Base-by-base conservation (phyloP, 30 jellyfish, hydroid and myxozoan species). In the Aurelia sp. region DNA sequence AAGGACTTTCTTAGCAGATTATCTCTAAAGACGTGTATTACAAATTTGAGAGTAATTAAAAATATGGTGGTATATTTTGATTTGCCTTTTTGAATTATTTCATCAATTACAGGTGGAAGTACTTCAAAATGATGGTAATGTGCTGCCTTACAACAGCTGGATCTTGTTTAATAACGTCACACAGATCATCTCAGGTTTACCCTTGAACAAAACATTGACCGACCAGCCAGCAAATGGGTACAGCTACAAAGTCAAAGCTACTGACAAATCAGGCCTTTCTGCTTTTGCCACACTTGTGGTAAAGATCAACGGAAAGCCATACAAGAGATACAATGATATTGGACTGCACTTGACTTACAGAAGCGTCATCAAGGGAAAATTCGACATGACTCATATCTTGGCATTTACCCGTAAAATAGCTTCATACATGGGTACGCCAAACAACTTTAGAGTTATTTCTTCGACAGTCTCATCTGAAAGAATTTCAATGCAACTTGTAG, bases 101-200 rank as follows among this genome's bases (percentile, higher is more conserved):
- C 9, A 44, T 44, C 2, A 13, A 59, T 59, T 59, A 13, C 33
- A n/a, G 33, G 31, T 90, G 15, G 88, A 81, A 48, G 70, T 90
- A 5, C 52, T 90, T 35, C 41, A 40, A 58, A 44, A 35, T 9
- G 91, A 82, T 62, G 89, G 85, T 19, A 40, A 78, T 3, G 63
- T 35, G 44, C 79, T 90, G 13, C 76, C 89, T 41, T 3, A 24
- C 5, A 65, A 64, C 77, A 81, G 90, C 51, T 90, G 97, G 97
- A 79, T 90, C 16, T 50, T 78, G 13, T 82, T 78, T 48, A 84
- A 90, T 50, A 76, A 81, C 30, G 50, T 13, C 27, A 81, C 91
- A 2, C 91, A 85, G 50, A 86, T 78, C 5, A 67, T 95, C 8
- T 72, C 92, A 11, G 99, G 99, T 19, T 80, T 95, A 38, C 97